Evolutionary conservation across 1,140 invertebrate species (phyloP), one percentile per base, ranked within the genome.

Genomic region (Drosophila rhopaloa): DNA sequence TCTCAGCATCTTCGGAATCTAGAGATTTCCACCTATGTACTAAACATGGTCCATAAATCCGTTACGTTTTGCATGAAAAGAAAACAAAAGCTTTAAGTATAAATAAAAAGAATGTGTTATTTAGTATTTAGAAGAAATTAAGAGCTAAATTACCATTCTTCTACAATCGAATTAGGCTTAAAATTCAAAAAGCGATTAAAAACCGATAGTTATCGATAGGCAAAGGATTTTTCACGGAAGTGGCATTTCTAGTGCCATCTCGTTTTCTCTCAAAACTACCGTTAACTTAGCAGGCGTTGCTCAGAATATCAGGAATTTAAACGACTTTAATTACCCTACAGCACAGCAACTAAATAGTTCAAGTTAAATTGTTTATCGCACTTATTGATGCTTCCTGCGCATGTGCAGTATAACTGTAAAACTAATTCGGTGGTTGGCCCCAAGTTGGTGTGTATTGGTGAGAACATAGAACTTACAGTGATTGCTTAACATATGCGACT

Each of bases 371-470:
- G 10, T 32, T 77, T 48, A 68, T 60, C 55, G 55, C 47, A 37
- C 55, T 19, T 32, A 16, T 38, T 46, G 38, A 53, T 50, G 46
- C 48, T 79, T 89, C 80, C 83, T 89, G 84, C 83, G 83, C 83
- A 88, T 88, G 83, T 89, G 76, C 80, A 43, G 61, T 32, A 32
- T 10, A 48, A 7, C 11, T 8, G 29, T 73, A 48, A 44, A 9
- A 24, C 38, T 60, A 46, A 53, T 72, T 71, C 50, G 67, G 50
- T 73, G 71, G 43, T 50, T 59, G 50, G 27, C 27, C 48, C n/a
- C 29, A 35, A 6, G 10, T 10, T 35, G 8, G 13, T 43, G 14
- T 57, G 73, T 75, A 41, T 68, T 55, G 43, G 68, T 74, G 81
- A 83, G 79, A 43, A 14, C 68, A 67, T 76, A 54, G 44, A 76